Conservation (phyloP, 2,113 vertebrate genomes). For the Malurus melanocephalus region DNA sequence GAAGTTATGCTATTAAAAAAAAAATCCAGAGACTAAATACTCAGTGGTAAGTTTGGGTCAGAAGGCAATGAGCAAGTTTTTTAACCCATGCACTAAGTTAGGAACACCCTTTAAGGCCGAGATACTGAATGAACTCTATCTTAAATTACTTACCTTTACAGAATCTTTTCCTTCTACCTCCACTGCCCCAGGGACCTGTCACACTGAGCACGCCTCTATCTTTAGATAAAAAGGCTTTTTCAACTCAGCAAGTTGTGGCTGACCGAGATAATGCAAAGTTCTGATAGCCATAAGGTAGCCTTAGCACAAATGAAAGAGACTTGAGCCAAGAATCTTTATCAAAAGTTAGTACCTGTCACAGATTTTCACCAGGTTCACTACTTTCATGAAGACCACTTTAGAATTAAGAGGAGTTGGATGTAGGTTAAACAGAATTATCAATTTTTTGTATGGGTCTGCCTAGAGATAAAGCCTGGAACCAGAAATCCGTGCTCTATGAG, state of each 20-base stretch:
- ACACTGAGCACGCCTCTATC: not conserved
- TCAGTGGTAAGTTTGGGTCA: not conserved
- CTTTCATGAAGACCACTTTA: not conserved
- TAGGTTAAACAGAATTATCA: not conserved
- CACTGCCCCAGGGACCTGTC: not conserved
- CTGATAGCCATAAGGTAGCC: not conserved
- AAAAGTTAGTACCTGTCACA: not conserved
- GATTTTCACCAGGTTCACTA: not conserved
- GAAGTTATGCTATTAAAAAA: not conserved
- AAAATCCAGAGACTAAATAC: not conserved
- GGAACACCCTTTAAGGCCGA: not conserved
- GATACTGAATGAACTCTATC: not conserved
- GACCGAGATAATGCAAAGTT: constrained; percentile 8
- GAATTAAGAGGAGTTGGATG: not conserved
- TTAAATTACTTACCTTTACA: constrained; percentile 9
- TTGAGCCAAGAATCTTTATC: not conserved
- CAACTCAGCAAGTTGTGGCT: constrained; percentile 23
- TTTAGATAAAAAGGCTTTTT: constrained; percentile 41
- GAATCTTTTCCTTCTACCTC: not conserved
- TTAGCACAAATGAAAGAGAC: not conserved
- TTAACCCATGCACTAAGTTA: not conserved
- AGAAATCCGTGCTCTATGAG: not conserved
- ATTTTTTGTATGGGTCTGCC: not conserved
- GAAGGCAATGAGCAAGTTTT: not conserved
- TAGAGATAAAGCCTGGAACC: not conserved